Evolutionary conservation across 2,113 vertebrate species (phyloP).

Genomic region (Noturus placidus): DNA sequence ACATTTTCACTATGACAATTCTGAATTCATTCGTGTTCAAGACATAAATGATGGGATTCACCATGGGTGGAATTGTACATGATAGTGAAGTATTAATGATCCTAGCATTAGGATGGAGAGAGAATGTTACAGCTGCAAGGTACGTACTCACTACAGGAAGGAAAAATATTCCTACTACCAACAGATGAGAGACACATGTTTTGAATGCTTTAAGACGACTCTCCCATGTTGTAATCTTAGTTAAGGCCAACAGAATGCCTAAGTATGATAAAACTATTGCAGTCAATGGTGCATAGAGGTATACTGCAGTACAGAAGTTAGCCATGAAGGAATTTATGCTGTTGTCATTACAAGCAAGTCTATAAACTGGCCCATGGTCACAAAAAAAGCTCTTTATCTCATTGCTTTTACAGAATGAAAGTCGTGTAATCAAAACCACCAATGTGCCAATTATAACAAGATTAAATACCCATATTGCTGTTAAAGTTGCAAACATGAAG

Average conservation of each 20-base stretch:
- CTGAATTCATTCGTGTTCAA: constrained; percentile 24
- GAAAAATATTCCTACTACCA: constrained; percentile 58
- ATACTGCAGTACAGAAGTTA: constrained; percentile 11
- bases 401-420: constrained; percentile 60
- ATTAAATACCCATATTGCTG: constrained; percentile 52
- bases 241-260: constrained; percentile 46
- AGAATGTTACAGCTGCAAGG: not conserved
- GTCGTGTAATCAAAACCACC: constrained; percentile 55
- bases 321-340: constrained; percentile 35
- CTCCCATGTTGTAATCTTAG: constrained; percentile 51
- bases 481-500: constrained; percentile 59
- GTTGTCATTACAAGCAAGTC: constrained; percentile 52
- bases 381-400: constrained; percentile 56
- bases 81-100: constrained; percentile 45
- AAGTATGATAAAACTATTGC: constrained; percentile 43
- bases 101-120: constrained; percentile 41
- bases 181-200: constrained; percentile 64
- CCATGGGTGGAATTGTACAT: constrained; percentile 29
- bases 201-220: constrained; percentile 59
- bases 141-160: constrained; percentile 44
- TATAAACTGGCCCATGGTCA: constrained; percentile 54
- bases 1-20: too few species aligned
- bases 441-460: not conserved
- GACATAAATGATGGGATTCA: constrained; percentile 36
- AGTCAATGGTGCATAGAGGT: constrained; percentile 46